Base-by-base conservation (phyloP, 2,797 vertebrate species). In the Microchirus variegatus region DNA sequence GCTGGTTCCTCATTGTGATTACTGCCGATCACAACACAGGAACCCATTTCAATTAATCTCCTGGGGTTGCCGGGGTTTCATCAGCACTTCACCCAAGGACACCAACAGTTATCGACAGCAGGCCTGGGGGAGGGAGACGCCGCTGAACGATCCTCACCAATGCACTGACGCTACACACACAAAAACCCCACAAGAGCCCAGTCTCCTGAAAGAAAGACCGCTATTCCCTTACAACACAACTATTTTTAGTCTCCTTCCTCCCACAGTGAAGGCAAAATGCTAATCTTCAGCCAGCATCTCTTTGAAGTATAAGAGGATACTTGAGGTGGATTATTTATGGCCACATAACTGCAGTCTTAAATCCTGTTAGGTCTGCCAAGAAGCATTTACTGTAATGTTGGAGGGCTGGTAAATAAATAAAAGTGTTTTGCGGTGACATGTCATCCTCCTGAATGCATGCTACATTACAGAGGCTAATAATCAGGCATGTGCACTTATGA, bases 241-340 rank as follows among this genome's bases (percentile, higher is more conserved):
- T 91, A 93, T 93, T 91, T 91, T 90, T 90, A 92, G 81, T 67
- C 4, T 0, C 72, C 80, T 71, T 76, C 37, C 64, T 79, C 75
- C 67, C 68, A 63, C 70, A 76, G 72, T 78, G 65, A 77, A 80
- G 73, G 76, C 73, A 81, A 88, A 78, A 91, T 92, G 86, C 83
- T 91, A 88, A 92, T 93, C 87, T 89, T 56, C 68, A 75, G 17
- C 47, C 75, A 57, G 78, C 68, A 91, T 92, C 84, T 90, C 90
- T 92, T 92, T 92, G 91, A 93, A 91, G 87, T 90, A 54, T 82
- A 85, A 81, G 80, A 86, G 75, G 80, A 86, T 89, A 82, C 85
- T 90, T 71, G 85, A 89, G 87, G 90, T 89, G 85, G 90, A 92
- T 92, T 92, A 92, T 92, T 91, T 90, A 87, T 83, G 84, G 84